Conservation (phyloP, 53 echinoderm and acorn worm genomes). For the Paracentrotus lividus region DNA sequence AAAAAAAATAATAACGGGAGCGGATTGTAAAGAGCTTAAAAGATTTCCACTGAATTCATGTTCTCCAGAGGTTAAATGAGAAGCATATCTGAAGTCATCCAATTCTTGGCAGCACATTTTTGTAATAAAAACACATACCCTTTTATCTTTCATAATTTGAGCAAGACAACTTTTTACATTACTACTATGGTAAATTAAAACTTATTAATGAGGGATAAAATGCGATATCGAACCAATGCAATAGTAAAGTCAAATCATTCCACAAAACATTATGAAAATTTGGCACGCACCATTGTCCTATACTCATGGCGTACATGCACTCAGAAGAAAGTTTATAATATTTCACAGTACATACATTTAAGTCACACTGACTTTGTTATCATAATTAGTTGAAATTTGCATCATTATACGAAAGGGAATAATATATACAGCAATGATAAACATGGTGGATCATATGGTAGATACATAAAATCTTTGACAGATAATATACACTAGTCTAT, state of each 20-base stretch:
- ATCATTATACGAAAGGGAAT: slow-evolving; percentile 33
- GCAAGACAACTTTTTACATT: not conserved
- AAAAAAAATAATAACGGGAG: too few species aligned
- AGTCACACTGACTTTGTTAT: not conserved
- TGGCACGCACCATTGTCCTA: not conserved
- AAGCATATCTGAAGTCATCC: not conserved
- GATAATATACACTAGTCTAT: slow-evolving; percentile 34
- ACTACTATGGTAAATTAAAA: not conserved
- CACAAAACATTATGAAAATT: not conserved
- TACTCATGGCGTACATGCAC: not conserved
- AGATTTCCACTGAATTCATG: not conserved
- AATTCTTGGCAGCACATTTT: not conserved
- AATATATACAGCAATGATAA: slow-evolving; percentile 42
- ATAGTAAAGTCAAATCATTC: not conserved
- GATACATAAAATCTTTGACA: not conserved
- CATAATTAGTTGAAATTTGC: slow-evolving; percentile 21
- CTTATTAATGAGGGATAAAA: not conserved
- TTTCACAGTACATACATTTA: not conserved
- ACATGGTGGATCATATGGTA: slow-evolving; percentile 36
- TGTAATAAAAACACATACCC: not conserved
- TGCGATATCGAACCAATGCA: not conserved
- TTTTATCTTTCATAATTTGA: not conserved
- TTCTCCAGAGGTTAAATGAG: too few species aligned
- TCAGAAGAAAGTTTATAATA: not conserved
- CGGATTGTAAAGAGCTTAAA: too few species aligned